Evolutionary conservation across 2,797 vertebrate genomes (phyloP).

Genomic region (Champsocephalus esox): DNA sequence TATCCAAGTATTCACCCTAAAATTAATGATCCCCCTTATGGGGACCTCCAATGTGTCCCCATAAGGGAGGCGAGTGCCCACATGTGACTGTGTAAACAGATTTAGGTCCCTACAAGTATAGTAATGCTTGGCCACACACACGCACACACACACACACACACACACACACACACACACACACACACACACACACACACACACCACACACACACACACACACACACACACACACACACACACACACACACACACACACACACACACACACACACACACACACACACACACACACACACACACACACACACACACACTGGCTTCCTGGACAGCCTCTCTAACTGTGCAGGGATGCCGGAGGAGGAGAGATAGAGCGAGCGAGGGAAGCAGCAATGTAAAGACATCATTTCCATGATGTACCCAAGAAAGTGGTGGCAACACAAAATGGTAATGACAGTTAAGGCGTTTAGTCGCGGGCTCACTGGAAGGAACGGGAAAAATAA

Average conservation of each 20-base stretch:
- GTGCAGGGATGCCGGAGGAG: slow-evolving; percentile 54
- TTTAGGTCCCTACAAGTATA: too few relatives aligned
- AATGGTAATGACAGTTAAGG: slow-evolving; percentile 78
- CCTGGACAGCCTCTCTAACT: slow-evolving; percentile 56
- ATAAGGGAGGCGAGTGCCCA: too few relatives aligned
- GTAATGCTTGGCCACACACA: too few relatives aligned
- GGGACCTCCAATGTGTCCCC: too few relatives aligned
- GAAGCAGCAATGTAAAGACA: slow-evolving; percentile 60
- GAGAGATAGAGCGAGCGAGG: slow-evolving; percentile 46
- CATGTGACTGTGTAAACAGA: too few relatives aligned
- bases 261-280: slow-evolving; percentile 14
- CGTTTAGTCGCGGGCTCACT: slow-evolving; percentile 69
- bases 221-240: slow-evolving; percentile 14
- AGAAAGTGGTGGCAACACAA: slow-evolving; percentile 70
- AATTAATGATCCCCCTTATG: too few relatives aligned
- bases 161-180: slow-evolving; percentile 11
- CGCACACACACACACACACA: slow-evolving; percentile 12
- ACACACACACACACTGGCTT: slow-evolving; percentile 34
- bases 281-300: too few relatives aligned
- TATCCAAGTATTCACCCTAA: too few relatives aligned
- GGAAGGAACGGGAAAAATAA: slow-evolving; percentile 41
- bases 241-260: slow-evolving; percentile 19
- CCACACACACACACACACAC: slow-evolving; percentile 17
- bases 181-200: slow-evolving; percentile 3
- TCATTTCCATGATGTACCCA: slow-evolving; percentile 67